Conservation (phyloP, 1,140 invertebrate genomes). For the Drosophila setifemur region DNA sequence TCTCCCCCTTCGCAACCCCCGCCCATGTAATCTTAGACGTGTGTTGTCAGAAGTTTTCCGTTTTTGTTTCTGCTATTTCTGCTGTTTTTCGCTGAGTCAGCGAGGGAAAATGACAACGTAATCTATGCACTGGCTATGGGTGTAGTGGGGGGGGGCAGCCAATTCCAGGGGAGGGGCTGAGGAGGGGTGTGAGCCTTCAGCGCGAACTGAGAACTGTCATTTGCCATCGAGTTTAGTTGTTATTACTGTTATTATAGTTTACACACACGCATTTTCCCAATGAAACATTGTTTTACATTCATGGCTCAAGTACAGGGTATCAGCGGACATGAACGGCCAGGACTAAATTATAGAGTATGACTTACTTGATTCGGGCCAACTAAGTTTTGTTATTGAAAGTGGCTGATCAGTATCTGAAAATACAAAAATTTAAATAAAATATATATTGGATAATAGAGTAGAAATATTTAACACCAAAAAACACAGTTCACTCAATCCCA, state of each 20-base stretch:
- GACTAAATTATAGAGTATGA: neutral
- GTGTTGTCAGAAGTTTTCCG: constrained; percentile 26
- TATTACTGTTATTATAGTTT: constrained; percentile 39
- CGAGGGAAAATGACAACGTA: constrained; percentile 20
- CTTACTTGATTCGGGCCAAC: too few species aligned
- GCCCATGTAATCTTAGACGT: constrained; percentile 42
- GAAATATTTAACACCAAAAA: too few species aligned
- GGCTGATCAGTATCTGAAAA: too few species aligned
- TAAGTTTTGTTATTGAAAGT: too few species aligned
- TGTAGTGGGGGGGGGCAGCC: too few species aligned
- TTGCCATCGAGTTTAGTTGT: constrained; percentile 39
- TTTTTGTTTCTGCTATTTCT: neutral
- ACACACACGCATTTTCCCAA: constrained; percentile 25
- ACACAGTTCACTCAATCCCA: too few species aligned
- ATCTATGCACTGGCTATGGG: constrained; percentile 14
- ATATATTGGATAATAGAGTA: too few species aligned
- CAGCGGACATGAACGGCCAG: neutral
- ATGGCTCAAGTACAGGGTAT: constrained; percentile 3
- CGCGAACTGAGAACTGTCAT: constrained; percentile 26
- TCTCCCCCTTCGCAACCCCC: neutral
- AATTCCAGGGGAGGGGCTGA: too few species aligned
- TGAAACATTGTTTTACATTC: constrained; percentile 43
- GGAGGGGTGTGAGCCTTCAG: neutral
- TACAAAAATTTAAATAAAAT: too few species aligned
- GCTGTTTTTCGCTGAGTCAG: constrained; percentile 37